Evolutionary conservation across 2,113 vertebrate species (phyloP).

Genomic region (Crotalus helleri): DNA sequence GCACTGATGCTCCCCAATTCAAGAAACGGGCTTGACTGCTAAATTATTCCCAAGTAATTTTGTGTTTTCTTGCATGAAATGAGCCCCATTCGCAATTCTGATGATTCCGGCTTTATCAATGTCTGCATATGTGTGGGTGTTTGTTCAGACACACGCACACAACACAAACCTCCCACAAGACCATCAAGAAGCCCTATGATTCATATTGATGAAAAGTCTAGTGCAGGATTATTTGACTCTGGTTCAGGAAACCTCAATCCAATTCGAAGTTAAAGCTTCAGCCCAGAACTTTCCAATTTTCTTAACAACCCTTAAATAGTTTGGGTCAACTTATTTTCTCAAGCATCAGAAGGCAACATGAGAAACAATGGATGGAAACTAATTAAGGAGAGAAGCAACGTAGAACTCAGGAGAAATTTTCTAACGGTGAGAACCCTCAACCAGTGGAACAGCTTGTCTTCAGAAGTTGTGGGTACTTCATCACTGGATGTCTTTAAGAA

Average conservation of each 20-base stretch:
- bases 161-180: not conserved
- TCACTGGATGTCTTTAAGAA: not conserved
- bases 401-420: not conserved
- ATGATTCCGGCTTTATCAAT: not conserved
- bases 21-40: not conserved
- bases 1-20: not conserved
- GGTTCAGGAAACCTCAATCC: not conserved
- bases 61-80: conserved; percentile 18
- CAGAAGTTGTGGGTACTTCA: not conserved
- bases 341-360: not conserved
- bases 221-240: not conserved
- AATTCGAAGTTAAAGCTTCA: not conserved
- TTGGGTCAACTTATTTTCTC: not conserved
- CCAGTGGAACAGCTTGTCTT: not conserved
- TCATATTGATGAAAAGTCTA: not conserved
- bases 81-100: not conserved
- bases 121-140: not conserved
- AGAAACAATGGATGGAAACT: not conserved
- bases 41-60: conserved; percentile 23
- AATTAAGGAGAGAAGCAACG: not conserved
- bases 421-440: not conserved
- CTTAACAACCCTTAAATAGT: not conserved
- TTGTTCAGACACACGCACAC: not conserved
- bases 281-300: not conserved
- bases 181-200: not conserved